Evolutionary conservation across 2,888 invertebrate genomes (phyloP).

Genomic region (Mellilla xanthometata): DNA sequence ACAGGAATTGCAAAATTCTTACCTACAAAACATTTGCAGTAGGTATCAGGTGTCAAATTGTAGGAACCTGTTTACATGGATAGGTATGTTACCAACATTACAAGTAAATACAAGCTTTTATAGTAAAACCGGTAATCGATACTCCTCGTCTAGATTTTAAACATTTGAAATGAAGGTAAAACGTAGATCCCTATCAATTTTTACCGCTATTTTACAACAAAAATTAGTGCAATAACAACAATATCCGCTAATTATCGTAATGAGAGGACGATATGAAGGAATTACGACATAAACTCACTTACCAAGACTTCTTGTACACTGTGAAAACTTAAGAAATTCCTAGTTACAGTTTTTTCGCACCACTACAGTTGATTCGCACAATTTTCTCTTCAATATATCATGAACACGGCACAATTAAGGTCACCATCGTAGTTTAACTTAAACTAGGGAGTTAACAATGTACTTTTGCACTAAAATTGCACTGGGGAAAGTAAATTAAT

Average conservation of each 20-base stretch:
- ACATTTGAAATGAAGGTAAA: conserved; percentile 8
- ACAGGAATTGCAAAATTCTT: no score
- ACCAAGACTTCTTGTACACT: conserved; percentile 9
- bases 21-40: no score
- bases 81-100: no score
- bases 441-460: neutral
- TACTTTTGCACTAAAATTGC: neutral
- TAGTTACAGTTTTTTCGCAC: neutral
- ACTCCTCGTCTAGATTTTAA: neutral
- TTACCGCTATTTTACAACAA: conserved; percentile 1
- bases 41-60: neutral
- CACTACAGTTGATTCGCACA: neutral
- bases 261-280: conserved; percentile 1
- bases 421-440: conserved; percentile 2
- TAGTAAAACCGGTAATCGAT: conserved; percentile 1
- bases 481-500: conserved; percentile 4
- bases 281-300: conserved; percentile 12
- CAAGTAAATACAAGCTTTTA: neutral
- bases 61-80: neutral
- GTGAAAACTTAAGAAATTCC: conserved; percentile 8
- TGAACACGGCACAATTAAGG: neutral
- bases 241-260: conserved; percentile 10
- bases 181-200: conserved; percentile 2
- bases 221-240: conserved; percentile 4
- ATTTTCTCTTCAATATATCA: neutral